Evolutionary conservation across 2,797 vertebrate genomes (phyloP).

Genomic region (Trachops cirrhosus): DNA sequence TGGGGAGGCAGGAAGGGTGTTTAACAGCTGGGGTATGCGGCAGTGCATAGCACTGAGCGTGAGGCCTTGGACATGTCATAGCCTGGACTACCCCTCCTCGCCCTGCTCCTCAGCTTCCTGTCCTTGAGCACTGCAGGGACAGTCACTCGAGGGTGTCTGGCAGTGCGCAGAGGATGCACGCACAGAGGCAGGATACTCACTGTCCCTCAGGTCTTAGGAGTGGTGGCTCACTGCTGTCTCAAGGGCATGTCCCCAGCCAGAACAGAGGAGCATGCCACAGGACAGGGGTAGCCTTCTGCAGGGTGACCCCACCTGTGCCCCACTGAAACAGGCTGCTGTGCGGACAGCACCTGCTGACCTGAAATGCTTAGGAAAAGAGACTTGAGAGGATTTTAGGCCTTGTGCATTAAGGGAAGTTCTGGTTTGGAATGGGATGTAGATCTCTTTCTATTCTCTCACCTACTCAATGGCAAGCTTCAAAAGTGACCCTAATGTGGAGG

Average conservation of each 20-base stretch:
- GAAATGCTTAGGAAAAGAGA: neutral
- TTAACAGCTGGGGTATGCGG: no score
- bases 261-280: neutral
- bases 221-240: neutral
- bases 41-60: rapidly evolving
- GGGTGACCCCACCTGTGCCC: neutral
- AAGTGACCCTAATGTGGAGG: neutral
- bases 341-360: no score
- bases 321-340: neutral
- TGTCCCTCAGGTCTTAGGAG: neutral
- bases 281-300: no score
- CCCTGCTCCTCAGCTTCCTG: neutral
- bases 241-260: neutral
- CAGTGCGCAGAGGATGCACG: neutral
- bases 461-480: neutral
- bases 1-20: no score
- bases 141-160: neutral
- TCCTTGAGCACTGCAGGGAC: neutral
- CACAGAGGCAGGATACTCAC: rapidly evolving
- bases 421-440: neutral
- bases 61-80: neutral
- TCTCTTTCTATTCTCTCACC: neutral
- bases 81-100: neutral
- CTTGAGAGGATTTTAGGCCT: neutral
- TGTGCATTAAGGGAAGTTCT: neutral